Base-by-base conservation (phyloP, 1,140 invertebrate genomes). In the Brachystomella parvula region DNA sequence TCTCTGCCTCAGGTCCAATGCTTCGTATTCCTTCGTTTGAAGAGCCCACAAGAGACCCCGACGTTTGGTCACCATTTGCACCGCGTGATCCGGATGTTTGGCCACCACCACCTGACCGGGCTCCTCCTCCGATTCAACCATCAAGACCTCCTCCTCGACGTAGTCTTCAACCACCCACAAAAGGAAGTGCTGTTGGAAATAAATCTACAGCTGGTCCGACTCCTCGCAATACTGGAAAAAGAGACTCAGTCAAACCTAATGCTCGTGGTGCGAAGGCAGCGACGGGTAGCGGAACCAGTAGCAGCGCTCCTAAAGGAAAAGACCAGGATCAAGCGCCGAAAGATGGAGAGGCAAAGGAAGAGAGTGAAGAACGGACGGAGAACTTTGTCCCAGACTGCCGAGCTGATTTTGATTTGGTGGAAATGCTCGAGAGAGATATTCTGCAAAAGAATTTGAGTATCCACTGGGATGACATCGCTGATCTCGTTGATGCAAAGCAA, bases 361-460 rank as follows among this genome's bases (percentile, higher is more conserved):
- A 87, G 65, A 80, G 66, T 33, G 87, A 89, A 61, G 72, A 94
- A 70, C 87, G 86, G 21, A 53, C 49, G 12, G 49, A 53, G 72
- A 89, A 90, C 77, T 99, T 98, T 83, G 94, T 98, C 77, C 85
- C 90, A 1, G 72, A 70, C 47, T 84, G 86, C 67, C 87, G 91
- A 44, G 88, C 88, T 75, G 95, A 99, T 78, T 84, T 87, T 57
- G 95, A 97, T 77, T 82, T 99, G 39, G 94, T 97, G 1, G 95
- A 98, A 75, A 89, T 94, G 81, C 81, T 97, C 67, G 96, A 98
- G 80, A 81, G 95, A 76, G 95, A 98, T 81, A 98, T 99, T 79
- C 86, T 99, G 66, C 94, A 97, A 80, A 95, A 94, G 79, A 94
- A 98, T 82, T 93, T 94, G 21, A 96, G 95, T 79, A 93, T 98